These are phyloP conservation scores for Sarcophaga rosellei DNA, from an alignment of 2,888 invertebrate species.

Conservation along the genomic window DNA sequence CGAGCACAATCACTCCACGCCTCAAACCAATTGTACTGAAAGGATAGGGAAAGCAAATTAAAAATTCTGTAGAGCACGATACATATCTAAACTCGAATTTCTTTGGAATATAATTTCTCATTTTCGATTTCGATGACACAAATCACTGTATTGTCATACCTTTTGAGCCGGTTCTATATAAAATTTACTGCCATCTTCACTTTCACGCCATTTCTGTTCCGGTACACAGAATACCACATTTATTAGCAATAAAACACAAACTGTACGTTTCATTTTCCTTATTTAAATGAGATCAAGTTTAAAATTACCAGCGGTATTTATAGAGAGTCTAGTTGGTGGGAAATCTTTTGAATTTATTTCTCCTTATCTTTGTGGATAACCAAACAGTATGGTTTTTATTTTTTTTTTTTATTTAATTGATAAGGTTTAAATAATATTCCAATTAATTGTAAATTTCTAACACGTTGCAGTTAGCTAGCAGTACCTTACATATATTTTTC, in stretches of 20 bases:
- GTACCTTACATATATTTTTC: no score
- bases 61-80: not conserved
- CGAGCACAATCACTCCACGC: constrained; percentile 61
- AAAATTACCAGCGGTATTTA: not conserved
- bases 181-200: constrained; percentile 54
- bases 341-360: no score
- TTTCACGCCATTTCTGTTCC: constrained; percentile 47
- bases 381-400: not conserved
- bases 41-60: not conserved
- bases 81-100: not conserved
- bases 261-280: constrained; percentile 4
- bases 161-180: constrained; percentile 49
- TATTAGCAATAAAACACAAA: constrained; percentile 29
- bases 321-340: not conserved
- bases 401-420: no score
- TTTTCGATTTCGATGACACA: no score
- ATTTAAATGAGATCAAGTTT: not conserved
- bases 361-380: no score
- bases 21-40: constrained; percentile 62
- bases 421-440: no score
- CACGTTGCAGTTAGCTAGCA: no score
- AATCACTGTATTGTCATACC: constrained; percentile 8
- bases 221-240: constrained; percentile 8
- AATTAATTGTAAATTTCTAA: no score
- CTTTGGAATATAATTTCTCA: not conserved